Evolutionary conservation across 64 coral and sea anemone species (phyloP), one percentile per base, ranked within the genome.

Genomic region (Orbicella faveolata): DNA sequence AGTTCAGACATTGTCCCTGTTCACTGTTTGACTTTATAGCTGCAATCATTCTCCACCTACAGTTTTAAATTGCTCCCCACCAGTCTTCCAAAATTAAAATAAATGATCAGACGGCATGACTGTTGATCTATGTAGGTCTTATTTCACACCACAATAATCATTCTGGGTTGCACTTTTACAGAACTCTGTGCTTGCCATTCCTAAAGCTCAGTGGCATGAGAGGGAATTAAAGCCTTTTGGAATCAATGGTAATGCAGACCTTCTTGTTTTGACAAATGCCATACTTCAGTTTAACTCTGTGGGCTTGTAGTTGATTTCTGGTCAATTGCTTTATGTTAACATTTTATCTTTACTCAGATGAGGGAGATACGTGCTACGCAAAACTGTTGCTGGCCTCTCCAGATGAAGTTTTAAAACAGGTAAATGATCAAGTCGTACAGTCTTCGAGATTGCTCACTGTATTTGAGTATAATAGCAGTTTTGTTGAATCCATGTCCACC

Each of bases 331-430:
- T 52, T 52, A 18, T 54, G 21, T 78, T 63, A 7, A 44, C 20
- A 67, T 67, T 89, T 74, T 34, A 48, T 6, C 13, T 9, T 5
- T 23, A n/a, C 21, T 9, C 75, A 99, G 97, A 99, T 61, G 62
- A 85, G 72, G 79, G 86, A 67, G 84, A 99, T 80, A 95, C 77
- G 17, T 76, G 88, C 52, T 95, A 93, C 76, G 90, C 94, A 65
- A 99, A 99, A 85, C 94, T 99, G 25, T 79, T 99, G 53, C 62
- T 96, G 39, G 97, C 97, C 20, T 95, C 97, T 36, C 74, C 88
- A 30, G 75, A 93, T 16, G 97, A 99, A 44, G 89, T 99, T 34
- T 66, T 99, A 10, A 87, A 93, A 68, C 77, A 99, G 97, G 97
- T 99, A 63, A 66, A 21, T 84, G 18, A 6, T 23, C 11, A 23